Evolutionary conservation across 2,797 vertebrate genomes (phyloP).

Genomic region (Pseudochirops corinnae): DNA sequence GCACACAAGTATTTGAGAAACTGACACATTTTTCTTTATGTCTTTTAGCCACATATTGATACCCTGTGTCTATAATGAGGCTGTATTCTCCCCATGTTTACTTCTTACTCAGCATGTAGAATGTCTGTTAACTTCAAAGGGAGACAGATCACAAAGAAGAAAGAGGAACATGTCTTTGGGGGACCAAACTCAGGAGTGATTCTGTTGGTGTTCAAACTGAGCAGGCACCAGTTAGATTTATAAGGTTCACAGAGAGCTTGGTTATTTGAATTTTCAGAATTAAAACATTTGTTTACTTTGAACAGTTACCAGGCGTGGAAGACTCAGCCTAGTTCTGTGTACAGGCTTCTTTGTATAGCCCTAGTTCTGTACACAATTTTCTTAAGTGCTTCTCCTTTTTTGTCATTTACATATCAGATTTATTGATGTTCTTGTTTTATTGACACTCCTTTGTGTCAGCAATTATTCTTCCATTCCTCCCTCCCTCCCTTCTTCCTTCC

Average conservation of each 20-base stretch:
- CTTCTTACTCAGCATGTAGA: slow-evolving; percentile 25
- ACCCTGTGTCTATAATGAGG: slow-evolving; percentile 10
- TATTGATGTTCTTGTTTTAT: slow-evolving; percentile 42
- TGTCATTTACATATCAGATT: slow-evolving; percentile 32
- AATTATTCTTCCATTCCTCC: too few relatives aligned
- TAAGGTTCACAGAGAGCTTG: slow-evolving; percentile 3
- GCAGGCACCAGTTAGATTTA: slow-evolving; percentile 11
- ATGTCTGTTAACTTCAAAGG: slow-evolving; percentile 17
- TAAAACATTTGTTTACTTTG: slow-evolving; percentile 21
- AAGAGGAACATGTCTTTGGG: background rate
- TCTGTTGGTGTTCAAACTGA: slow-evolving; percentile 12
- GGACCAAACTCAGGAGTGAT: background rate
- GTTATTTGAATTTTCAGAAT: slow-evolving; percentile 34
- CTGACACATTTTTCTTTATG: background rate
- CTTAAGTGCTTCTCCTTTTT: slow-evolving; percentile 19
- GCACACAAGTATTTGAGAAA: background rate
- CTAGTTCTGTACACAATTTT: slow-evolving; percentile 19
- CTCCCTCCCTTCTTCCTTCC: too few relatives aligned
- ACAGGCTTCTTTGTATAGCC: background rate
- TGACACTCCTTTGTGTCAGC: slow-evolving; percentile 30
- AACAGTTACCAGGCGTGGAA: background rate
- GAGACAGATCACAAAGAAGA: too few relatives aligned
- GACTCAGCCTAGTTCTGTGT: background rate
- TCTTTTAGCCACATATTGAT: slow-evolving; percentile 35
- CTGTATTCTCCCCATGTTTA: slow-evolving; percentile 6